Evolutionary conservation across 1,140 invertebrate genomes (phyloP), one percentile per base, ranked within the genome.

Genomic region (Drosophila mauritiana): DNA sequence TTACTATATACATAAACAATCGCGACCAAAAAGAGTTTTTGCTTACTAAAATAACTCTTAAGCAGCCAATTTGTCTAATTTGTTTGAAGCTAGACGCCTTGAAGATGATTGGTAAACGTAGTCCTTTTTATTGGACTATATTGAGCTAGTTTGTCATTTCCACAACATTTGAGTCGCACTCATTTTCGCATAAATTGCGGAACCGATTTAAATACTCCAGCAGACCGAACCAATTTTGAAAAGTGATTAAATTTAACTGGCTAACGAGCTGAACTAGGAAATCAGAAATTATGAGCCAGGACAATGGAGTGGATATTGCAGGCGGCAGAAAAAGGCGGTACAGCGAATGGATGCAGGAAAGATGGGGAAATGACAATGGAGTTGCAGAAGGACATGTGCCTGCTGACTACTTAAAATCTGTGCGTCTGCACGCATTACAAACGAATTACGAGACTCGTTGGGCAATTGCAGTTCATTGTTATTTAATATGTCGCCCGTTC

Each of bases 401-500:
- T 61, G 68, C 75, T 65, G 51, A 40, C 68, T 84, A 77, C 83
- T 88, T 84, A 88, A 88, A 78, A 88, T 88, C 83, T 89, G 83
- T 88, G 83, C 83, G 84, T 89, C 80, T 89, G 85, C 80, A 89
- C 84, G 84, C 85, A 89, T 89, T 89, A 89, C 85, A 89, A 53
- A 78, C 85, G 84, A 89, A 89, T 90, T 89, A 89, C 84, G 85
- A 80, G 73, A 80, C 80, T 89, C 84, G 73, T 76, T 89, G 77
- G 85, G 85, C 85, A 89, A 89, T 89, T 89, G 84, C 84, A 89
- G 84, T 89, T 89, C 84, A 89, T 89, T 89, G 84, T 89, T 89
- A 89, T 89, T 89, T 89, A 89, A 89, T 89, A 89, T 78, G 80
- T 89, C 75, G 79, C 55, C 43, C 69, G 43, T 56, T 46, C 65